phyloP scores from a whole-genome alignment of 2,888 invertebrate genomes.

The Catotricha subobsoleta region DNA sequence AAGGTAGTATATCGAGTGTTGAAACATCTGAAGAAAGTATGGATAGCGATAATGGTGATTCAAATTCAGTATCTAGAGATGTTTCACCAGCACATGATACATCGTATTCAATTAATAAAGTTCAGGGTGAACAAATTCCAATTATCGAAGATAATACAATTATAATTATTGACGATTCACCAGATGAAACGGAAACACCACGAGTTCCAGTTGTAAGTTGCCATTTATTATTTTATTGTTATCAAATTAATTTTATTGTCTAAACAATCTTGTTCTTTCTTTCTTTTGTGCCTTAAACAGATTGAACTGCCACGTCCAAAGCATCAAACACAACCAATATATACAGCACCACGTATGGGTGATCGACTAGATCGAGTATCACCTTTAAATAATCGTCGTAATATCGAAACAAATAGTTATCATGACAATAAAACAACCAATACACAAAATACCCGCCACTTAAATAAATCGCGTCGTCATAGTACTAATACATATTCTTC shows the following conservation, averaged over 20 bases:
- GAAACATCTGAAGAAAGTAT: conserved; percentile 30
- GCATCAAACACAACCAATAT: conserved; percentile 6
- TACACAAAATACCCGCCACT: background rate
- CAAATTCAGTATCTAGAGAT: conserved; percentile 17
- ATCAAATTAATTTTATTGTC: background rate
- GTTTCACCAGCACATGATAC: conserved; percentile 15
- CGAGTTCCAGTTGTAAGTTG: background rate
- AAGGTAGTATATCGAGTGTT: conserved; percentile 28
- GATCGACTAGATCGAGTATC: conserved; percentile 5
- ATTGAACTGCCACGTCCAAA: conserved; percentile 5
- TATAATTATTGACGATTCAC: conserved; percentile 3
- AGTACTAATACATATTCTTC: background rate
- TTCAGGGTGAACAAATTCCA: conserved; percentile 4
- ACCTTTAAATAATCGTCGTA: conserved; percentile 5
- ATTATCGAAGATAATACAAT: background rate
- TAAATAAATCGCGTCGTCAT: background rate
- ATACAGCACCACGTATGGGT: conserved; percentile 5
- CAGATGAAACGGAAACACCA: background rate
- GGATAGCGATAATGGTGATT: conserved; percentile 25
- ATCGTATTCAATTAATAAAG: background rate
- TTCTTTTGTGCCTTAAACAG: background rate
- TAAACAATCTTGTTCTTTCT: too few species aligned
- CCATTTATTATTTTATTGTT: background rate
- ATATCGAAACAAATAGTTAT: background rate
- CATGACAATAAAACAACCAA: conserved; percentile 2